Base-by-base conservation (phyloP, 2,113 vertebrate species). In the Caranx melampygus region DNA sequence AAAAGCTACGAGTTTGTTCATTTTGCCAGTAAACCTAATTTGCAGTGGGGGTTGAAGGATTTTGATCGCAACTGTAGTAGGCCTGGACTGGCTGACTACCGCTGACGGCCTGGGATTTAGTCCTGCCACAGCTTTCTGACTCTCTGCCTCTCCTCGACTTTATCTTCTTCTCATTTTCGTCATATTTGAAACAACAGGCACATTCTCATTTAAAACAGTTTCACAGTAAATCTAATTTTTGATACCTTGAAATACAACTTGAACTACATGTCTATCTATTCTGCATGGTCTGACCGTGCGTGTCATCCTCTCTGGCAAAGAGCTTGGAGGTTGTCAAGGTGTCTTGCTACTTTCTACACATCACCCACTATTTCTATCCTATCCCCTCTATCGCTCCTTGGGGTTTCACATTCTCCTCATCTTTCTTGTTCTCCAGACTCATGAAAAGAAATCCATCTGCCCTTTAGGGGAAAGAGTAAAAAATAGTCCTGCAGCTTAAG, bases 381-480 rank as follows among this genome's bases (percentile, higher is more conserved):
- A 74, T 84, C 75, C 81, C 79, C 72, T 83, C 69, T 54, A 81
- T 85, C 45, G 4, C 75, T 88, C 78, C 74, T 85, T 34, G 18
- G 82, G 67, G 71, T 82, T 89, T 90, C 73, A 80, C 35, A 82
- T 85, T 90, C 83, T 82, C 72, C 85, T 85, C 89, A 86, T 93
- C 90, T 70, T 88, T 92, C 87, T 88, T 91, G 60, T 83, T 87
- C 86, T 79, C 80, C 72, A 61, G 79, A 58, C 78, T 88, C 89
- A 91, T 87, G 87, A 91, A 91, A 90, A 91, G 72, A 92, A 92
- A 92, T 93, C 78, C 75, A 78, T 85, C 87, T 93, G 89, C 87
- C 91, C 92, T 93, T 91, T 91, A 80, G 89, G 58, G 69, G 70
- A 75, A 83, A 67, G 69, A 84, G 84, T 89, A 88, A 91, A 91